Evolutionary conservation across 2,113 vertebrate species (phyloP).

Genomic region (Hassar affinis): DNA sequence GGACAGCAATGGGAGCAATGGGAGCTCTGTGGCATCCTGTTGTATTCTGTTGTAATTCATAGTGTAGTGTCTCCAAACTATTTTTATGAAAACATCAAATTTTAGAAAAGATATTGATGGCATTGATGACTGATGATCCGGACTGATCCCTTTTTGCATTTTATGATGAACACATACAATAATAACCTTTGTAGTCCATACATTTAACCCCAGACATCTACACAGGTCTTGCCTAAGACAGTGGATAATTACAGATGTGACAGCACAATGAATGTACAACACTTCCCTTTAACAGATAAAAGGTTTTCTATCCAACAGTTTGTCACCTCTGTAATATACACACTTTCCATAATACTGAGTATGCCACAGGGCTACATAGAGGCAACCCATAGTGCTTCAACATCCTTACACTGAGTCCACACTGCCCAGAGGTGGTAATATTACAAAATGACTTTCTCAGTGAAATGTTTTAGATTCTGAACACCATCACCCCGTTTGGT

Average conservation of each 20-base stretch:
- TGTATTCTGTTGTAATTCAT: too few relatives aligned
- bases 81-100: too few relatives aligned
- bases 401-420: not conserved
- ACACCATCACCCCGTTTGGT: not conserved
- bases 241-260: not conserved
- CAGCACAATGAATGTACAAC: not conserved
- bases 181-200: not conserved
- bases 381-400: too few relatives aligned
- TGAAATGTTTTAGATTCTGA: slow-evolving; percentile 3
- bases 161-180: not conserved
- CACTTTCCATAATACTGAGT: not conserved
- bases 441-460: not conserved
- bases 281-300: not conserved
- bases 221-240: not conserved
- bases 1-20: not conserved
- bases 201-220: not conserved
- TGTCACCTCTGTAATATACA: too few relatives aligned
- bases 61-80: not conserved
- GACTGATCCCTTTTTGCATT: not conserved
- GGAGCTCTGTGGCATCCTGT: too few relatives aligned
- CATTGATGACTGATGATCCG: too few relatives aligned
- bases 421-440: not conserved
- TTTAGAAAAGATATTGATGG: not conserved
- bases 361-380: not conserved
- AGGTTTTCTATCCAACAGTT: not conserved